A percentile compares a stretch with the other conserved stretches of the same genome.
phyloP scores from a whole-genome alignment of 2,888 invertebrate genomes.

The Drosophila peninsularis region DNA sequence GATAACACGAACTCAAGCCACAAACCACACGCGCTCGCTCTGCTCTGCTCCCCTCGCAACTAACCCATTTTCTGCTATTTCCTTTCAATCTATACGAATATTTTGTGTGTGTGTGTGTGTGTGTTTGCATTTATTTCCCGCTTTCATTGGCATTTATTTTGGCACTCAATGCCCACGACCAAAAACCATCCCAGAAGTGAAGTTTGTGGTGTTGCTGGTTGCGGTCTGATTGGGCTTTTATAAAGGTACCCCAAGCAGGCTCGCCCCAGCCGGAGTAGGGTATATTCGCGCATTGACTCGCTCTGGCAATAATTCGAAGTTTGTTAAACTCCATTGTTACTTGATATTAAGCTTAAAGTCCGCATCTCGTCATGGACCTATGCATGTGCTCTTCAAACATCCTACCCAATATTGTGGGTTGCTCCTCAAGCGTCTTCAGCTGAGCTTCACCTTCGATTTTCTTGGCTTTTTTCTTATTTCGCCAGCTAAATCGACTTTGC shows the following conservation, averaged over 20 bases:
- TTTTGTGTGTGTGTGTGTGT: constrained; percentile 31
- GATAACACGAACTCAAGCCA: constrained; percentile 24
- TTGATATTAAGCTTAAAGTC: not conserved
- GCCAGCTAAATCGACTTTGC: constrained; percentile 77
- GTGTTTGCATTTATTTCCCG: constrained; percentile 73
- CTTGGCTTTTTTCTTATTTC: constrained; percentile 67
- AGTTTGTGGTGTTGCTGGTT: constrained; percentile 37
- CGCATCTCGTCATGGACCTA: not conserved
- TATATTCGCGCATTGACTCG: not conserved
- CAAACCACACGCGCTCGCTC: constrained; percentile 8
- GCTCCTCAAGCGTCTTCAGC: constrained; percentile 5
- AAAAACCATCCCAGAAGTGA: constrained; percentile 34
- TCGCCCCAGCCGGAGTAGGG: not conserved
- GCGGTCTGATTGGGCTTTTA: constrained; percentile 54
- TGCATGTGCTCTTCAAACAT: constrained; percentile 23
- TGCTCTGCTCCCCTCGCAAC: constrained; percentile 56
- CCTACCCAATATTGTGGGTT: constrained; percentile 11
- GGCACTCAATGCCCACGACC: constrained; percentile 34
- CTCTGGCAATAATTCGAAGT: not conserved
- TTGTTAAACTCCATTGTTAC: not conserved
- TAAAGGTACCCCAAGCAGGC: constrained; percentile 12
- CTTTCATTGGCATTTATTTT: constrained; percentile 79
- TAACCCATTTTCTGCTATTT: constrained; percentile 64
- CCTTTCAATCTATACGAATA: constrained; percentile 48
- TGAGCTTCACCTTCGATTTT: constrained; percentile 53